phyloP scores from a whole-genome alignment of 2,797 vertebrate genomes.

The Netta rufina region DNA sequence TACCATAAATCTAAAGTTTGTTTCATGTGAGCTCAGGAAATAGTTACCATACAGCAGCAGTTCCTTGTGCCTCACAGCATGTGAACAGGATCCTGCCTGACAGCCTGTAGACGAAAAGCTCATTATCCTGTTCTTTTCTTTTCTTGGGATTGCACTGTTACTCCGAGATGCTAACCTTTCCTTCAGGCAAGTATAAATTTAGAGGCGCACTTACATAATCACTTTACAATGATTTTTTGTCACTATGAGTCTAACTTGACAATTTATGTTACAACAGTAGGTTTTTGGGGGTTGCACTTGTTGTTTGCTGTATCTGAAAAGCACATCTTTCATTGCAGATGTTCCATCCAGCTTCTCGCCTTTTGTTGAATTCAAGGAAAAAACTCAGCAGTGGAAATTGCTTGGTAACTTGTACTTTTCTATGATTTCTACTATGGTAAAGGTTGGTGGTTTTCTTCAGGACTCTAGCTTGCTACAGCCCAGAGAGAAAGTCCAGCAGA shows the following conservation, averaged over 20 bases:
- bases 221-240: neutral
- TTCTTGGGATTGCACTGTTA: neutral
- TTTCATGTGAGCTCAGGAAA: neutral
- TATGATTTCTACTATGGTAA: neutral
- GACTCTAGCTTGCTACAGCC: neutral
- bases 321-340: constrained; percentile 74
- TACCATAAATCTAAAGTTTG: neutral
- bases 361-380: constrained; percentile 93
- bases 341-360: constrained; percentile 90
- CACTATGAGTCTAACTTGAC: neutral
- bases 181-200: neutral
- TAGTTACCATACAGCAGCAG: neutral
- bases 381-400: constrained; percentile 94
- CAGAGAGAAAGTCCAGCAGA: neutral
- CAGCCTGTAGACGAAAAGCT: neutral
- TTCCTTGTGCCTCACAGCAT: neutral
- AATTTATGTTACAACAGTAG: neutral
- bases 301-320: neutral
- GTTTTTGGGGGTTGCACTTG: neutral
- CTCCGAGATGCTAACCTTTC: neutral
- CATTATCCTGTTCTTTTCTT: neutral
- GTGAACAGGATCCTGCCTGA: neutral
- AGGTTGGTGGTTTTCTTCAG: neutral
- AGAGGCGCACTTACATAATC: neutral
- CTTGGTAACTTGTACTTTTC: constrained; percentile 79